Percentiles rank a stretch among this genome's conserved stretches.
Conservation (phyloP, 2,113 vertebrate genomes). For the Clarias batrachus region DNA sequence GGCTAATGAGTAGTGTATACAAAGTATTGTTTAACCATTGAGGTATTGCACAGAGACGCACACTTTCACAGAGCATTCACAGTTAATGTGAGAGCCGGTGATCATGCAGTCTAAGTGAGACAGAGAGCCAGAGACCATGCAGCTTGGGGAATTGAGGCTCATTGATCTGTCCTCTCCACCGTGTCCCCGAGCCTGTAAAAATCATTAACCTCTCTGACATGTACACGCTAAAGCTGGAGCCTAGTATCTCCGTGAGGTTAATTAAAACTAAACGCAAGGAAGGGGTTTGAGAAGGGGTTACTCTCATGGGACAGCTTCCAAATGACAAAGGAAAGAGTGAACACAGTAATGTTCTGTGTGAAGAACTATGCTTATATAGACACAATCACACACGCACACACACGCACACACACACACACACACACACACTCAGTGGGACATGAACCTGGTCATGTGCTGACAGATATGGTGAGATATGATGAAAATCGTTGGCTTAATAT, state of each 20-base stretch:
- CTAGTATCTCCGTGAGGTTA: constrained; percentile 79
- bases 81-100: constrained; percentile 10
- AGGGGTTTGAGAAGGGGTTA: constrained; percentile 52
- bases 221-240: constrained; percentile 73
- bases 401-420: constrained; percentile 9
- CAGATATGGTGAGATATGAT: not conserved
- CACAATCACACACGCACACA: constrained; percentile 22
- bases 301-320: constrained; percentile 72
- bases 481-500: constrained; percentile 26
- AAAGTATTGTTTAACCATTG: not conserved
- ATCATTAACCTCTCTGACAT: constrained; percentile 78
- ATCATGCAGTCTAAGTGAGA: constrained; percentile 63
- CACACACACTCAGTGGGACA: constrained; percentile 39
- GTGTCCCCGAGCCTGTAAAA: constrained; percentile 69
- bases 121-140: constrained; percentile 58
- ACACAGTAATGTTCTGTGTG: constrained; percentile 47
- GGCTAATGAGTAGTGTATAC: not conserved
- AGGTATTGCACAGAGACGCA: not conserved
- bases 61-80: not conserved
- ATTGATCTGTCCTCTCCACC: constrained; percentile 75
- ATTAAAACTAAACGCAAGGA: constrained; percentile 77
- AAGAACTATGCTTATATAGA: constrained; percentile 37
- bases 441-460: constrained; percentile 30
- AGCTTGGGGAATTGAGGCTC: constrained; percentile 71
- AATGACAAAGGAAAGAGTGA: constrained; percentile 63